Evolutionary conservation across 2,888 invertebrate genomes (phyloP).

Genomic region (Unio delphinus): DNA sequence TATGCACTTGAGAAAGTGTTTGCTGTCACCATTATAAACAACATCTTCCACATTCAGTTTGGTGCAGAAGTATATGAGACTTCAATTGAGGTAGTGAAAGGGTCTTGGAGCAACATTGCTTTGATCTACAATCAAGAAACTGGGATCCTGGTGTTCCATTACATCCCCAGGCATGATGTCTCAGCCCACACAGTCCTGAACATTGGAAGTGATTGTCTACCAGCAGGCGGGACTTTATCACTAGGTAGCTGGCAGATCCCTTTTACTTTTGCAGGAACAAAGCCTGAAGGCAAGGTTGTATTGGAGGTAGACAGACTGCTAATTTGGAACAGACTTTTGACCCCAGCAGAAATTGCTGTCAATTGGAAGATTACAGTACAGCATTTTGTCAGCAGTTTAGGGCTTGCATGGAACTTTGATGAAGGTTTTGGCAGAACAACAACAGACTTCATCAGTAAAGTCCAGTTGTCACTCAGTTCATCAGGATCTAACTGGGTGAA

Average conservation of each 20-base stretch:
- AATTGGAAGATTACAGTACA: constrained; percentile 16
- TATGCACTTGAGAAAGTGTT: constrained; percentile 16
- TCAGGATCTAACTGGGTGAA: constrained; percentile 22
- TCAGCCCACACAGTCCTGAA: constrained; percentile 6
- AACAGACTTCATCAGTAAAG: constrained; percentile 17
- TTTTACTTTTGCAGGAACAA: constrained; percentile 12
- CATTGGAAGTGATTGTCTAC: constrained; percentile 27
- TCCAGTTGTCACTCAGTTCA: constrained; percentile 7
- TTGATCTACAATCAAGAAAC: constrained; percentile 25
- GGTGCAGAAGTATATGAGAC: constrained; percentile 8
- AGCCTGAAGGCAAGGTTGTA: constrained; percentile 25
- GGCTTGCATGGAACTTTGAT: constrained; percentile 26
- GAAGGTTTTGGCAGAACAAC: constrained; percentile 20
- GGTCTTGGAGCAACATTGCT: constrained; percentile 34
- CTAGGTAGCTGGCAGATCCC: constrained; percentile 38
- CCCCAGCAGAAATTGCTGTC: constrained; percentile 14
- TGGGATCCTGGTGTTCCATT: constrained; percentile 23
- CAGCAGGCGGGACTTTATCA: constrained; percentile 35
- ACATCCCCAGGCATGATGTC: constrained; percentile 5
- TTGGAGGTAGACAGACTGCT: constrained; percentile 28
- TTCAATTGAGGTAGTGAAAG: constrained; percentile 14
- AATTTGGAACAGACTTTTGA: constrained; percentile 18
- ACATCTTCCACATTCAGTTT: constrained; percentile 19
- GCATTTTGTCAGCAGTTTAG: constrained; percentile 4
- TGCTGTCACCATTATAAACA: constrained; percentile 26